Conservation (phyloP, 1,140 invertebrate species). For the Lutraria rhynchaena region DNA sequence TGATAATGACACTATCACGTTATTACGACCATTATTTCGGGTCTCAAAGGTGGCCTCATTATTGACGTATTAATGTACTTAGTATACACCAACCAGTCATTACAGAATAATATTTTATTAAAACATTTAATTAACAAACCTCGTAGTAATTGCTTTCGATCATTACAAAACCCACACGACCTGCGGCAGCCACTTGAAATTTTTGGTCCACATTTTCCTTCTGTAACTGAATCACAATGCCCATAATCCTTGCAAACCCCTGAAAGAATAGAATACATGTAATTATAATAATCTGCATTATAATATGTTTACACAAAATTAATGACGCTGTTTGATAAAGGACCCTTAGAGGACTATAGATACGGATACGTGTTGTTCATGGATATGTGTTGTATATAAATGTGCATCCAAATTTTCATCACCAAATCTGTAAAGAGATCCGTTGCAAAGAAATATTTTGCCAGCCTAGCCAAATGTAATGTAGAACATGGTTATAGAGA, state of each 20-base stretch:
- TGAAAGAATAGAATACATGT: too few relatives aligned
- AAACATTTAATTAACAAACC: neutral
- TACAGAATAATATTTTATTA: too few relatives aligned
- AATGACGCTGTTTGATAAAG: neutral
- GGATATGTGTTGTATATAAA: neutral
- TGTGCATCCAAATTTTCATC: neutral
- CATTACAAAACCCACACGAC: neutral
- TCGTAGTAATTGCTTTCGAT: neutral
- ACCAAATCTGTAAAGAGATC: neutral
- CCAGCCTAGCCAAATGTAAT: too few relatives aligned
- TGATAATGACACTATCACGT: too few relatives aligned
- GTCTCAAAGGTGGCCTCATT: too few relatives aligned
- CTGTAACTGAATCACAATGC: neutral
- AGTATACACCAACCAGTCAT: too few relatives aligned
- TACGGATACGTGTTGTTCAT: neutral
- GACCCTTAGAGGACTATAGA: neutral
- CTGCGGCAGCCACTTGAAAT: neutral
- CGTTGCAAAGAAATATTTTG: neutral
- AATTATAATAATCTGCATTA: neutral
- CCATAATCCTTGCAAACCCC: neutral
- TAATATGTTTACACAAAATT: neutral
- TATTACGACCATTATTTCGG: too few relatives aligned
- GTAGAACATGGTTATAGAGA: too few relatives aligned
- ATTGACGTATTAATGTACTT: too few relatives aligned
- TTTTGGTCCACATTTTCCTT: neutral